Evolutionary conservation across 2,113 vertebrate species (phyloP).

Genomic region (Zosterops pallidus): DNA sequence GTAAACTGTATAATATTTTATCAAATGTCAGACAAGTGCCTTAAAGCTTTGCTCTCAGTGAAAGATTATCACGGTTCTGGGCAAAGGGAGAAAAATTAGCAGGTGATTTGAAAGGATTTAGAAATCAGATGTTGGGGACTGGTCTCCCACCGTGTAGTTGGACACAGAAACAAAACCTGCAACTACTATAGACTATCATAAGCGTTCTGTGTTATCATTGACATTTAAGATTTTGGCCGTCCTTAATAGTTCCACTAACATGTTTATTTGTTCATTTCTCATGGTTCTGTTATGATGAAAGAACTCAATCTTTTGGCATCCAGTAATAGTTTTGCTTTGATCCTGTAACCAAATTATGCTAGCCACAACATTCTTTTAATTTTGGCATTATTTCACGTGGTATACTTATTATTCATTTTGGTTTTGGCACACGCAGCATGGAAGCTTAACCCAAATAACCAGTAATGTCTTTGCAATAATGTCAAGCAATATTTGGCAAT

Average conservation of each 20-base stretch:
- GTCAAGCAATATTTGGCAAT: not conserved
- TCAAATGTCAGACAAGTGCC: not conserved
- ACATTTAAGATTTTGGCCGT: not conserved
- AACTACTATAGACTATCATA: not conserved
- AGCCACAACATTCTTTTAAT: not conserved
- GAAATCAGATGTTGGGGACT: not conserved
- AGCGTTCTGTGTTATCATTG: not conserved
- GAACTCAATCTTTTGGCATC: not conserved
- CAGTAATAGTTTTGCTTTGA: conserved; percentile 6
- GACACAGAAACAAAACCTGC: not conserved
- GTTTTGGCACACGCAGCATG: not conserved
- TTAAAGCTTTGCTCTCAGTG: not conserved
- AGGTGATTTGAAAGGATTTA: not conserved
- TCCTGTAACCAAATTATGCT: not conserved
- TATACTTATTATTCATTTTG: not conserved
- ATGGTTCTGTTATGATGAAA: not conserved
- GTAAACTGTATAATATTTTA: not conserved
- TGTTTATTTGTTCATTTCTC: not conserved
- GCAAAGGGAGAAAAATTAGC: not conserved
- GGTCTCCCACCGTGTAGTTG: not conserved
- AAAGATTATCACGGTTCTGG: not conserved
- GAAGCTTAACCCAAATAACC: not conserved
- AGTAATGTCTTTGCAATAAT: not conserved
- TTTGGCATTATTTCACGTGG: not conserved
- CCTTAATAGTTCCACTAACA: not conserved